Evolutionary conservation across 2,888 invertebrate genomes (phyloP), one percentile per base, ranked within the genome.

Genomic region (Callinectes sapidus): DNA sequence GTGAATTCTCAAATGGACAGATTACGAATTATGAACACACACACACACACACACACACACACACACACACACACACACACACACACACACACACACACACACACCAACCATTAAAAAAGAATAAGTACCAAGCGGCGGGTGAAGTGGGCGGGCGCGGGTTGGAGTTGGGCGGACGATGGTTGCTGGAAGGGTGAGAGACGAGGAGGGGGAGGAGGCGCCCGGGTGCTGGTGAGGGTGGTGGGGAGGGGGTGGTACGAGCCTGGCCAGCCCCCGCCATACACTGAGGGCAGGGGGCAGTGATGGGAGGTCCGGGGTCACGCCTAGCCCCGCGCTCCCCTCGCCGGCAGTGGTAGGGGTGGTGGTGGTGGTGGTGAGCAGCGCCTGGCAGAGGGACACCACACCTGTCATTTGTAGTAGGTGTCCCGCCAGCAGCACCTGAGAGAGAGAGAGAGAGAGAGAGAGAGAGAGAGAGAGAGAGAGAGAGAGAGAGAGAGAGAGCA

Each of bases 131-230:
- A 91, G 81, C 13, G 85, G 66, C 16, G 66, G 91, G 39, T 93
- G 81, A 16, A 54, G 87, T 28, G 88, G 90, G 54, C 90, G 48
- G 23, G 92, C 92, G 14, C 94, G 86, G 6, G 94, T 94, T 18
- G 94, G 94, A 14, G 94, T 94, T 18, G 94, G 94, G 32, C 94
- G 66, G 81, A 94, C 77, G 88, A 94, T 89, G n/a, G 94, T 94
- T 42, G 71, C 66, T 5, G 89, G 42, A 32, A 61, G 42, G n/a
- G 85, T 35, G 18, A 89, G 54, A 0, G 55, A 23, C 23, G 89
- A 89, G 32, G 90, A 35, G n/a, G 90, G n/a, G 3, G 92, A 18
- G 23, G 89, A 10, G 16, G 92, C n/a, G 28, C 48, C 86, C 2
- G 77, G 87, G 6, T 91, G 93, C 42, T 89, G 81, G n/a, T 87